A percentile compares a stretch with the other conserved stretches of the same genome.
phyloP scores from a whole-genome alignment of 92 coral and sea anemone species.

The Palythoa caribaeorum region DNA sequence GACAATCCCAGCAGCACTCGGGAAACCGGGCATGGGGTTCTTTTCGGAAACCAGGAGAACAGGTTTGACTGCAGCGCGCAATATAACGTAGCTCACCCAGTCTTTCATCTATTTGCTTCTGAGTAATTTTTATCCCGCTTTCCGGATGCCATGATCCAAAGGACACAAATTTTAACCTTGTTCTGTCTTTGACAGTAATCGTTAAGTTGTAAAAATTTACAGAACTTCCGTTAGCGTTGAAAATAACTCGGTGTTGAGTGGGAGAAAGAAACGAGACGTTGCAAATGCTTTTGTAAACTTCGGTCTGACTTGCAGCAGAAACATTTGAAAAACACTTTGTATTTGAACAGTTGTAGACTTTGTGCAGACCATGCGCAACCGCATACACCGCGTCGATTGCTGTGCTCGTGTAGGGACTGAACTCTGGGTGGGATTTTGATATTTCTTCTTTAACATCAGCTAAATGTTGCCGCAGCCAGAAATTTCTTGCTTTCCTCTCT shows the following conservation, averaged over 20 bases:
- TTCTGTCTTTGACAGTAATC: conserved; percentile 47
- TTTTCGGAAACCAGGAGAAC: conserved; percentile 72
- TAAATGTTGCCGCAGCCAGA: conserved; percentile 65
- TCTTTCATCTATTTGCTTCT: not conserved
- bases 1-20: conserved; percentile 91
- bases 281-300: conserved; percentile 54
- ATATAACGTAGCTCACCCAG: conserved; percentile 19
- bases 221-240: conserved; percentile 78
- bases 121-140: conserved; percentile 48
- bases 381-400: conserved; percentile 91
- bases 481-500: conserved; percentile 61
- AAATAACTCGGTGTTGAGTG: conserved; percentile 70
- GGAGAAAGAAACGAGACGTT: conserved; percentile 72
- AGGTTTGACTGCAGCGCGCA: conserved; percentile 68
- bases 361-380: conserved; percentile 78
- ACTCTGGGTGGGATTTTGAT: conserved; percentile 51
- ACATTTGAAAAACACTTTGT: conserved; percentile 37
- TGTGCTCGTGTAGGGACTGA: conserved; percentile 69
- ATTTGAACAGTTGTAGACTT: conserved; percentile 66
- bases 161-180: conserved; percentile 40
- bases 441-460: conserved; percentile 36
- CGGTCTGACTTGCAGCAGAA: conserved; percentile 43
- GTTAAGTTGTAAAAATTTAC: conserved; percentile 50
- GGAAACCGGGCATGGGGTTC: conserved; percentile 65
- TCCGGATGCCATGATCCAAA: conserved; percentile 68